phyloP scores from a whole-genome alignment of 2,797 vertebrate genomes.

The Phataginus tetradactyla region DNA sequence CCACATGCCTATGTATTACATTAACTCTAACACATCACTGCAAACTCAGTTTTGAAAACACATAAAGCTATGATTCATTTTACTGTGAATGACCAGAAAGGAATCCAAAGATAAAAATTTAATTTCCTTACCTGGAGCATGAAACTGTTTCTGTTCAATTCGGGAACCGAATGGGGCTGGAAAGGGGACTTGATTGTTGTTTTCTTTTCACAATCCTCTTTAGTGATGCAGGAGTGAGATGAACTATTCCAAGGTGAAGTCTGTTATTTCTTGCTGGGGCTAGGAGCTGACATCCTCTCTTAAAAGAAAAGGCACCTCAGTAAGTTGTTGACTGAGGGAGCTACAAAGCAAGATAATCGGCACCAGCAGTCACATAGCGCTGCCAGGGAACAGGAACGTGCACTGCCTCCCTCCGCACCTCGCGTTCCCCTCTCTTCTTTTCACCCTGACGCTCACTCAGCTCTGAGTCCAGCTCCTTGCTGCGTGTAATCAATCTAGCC shows the following conservation, averaged over 20 bases:
- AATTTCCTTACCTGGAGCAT: conserved; percentile 85
- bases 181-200: conserved; percentile 47
- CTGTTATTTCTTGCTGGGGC: conserved; percentile 83
- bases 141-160: conserved; percentile 70
- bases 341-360: conserved; percentile 78
- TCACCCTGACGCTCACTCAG: conserved; percentile 82
- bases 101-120: conserved; percentile 65
- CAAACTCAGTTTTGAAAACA: conserved; percentile 64
- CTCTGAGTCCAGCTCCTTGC: conserved; percentile 82
- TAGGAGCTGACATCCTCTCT: conserved; percentile 87
- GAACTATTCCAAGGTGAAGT: conserved; percentile 87
- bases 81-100: conserved; percentile 51
- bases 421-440: conserved; percentile 60
- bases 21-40: conserved; percentile 10
- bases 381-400: conserved; percentile 59
- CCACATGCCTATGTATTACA: neutral
- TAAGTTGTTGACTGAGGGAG: conserved; percentile 86
- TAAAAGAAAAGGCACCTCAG: conserved; percentile 86
- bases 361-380: conserved; percentile 80
- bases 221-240: conserved; percentile 76
- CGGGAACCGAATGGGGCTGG: conserved; percentile 34
- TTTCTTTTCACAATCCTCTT: conserved; percentile 78
- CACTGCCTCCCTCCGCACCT: neutral
- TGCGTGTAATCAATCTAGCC: conserved; percentile 87
- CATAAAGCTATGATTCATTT: conserved; percentile 9